These are phyloP conservation scores for Mystacornis crossleyi DNA, from an alignment of 2,113 vertebrate species.

Conservation along the genomic window DNA sequence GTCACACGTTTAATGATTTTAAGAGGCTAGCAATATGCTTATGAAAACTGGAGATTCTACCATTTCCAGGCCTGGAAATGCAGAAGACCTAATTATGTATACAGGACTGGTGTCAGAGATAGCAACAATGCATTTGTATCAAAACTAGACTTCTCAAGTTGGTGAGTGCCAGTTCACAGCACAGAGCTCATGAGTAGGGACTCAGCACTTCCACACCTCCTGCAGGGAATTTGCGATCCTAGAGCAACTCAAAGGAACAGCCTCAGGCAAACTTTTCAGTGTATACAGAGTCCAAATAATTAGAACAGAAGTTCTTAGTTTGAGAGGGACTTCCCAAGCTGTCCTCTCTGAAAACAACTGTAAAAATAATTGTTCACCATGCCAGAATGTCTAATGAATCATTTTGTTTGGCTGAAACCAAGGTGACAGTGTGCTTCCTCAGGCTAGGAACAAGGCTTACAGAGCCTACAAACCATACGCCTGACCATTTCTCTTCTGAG, in stretches of 20 bases:
- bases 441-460: background rate
- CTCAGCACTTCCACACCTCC: background rate
- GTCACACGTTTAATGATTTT: background rate
- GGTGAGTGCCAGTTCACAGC: background rate
- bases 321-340: background rate
- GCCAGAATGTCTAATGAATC: background rate
- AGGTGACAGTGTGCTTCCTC: background rate
- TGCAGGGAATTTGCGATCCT: background rate
- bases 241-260: background rate
- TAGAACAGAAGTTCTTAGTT: background rate
- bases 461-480: background rate
- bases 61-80: background rate
- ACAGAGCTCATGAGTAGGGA: background rate
- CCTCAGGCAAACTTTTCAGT: background rate
- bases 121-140: rapidly evolving
- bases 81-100: background rate
- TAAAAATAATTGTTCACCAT: background rate
- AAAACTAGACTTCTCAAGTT: background rate
- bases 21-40: background rate
- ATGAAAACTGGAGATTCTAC: background rate
- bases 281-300: background rate
- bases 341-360: background rate
- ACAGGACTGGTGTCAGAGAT: background rate
- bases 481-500: background rate
- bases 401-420: background rate